Percentiles rank a stretch among this genome's conserved stretches.
phyloP scores from a whole-genome alignment of 2,113 vertebrate species.

The Ondatra zibethicus region DNA sequence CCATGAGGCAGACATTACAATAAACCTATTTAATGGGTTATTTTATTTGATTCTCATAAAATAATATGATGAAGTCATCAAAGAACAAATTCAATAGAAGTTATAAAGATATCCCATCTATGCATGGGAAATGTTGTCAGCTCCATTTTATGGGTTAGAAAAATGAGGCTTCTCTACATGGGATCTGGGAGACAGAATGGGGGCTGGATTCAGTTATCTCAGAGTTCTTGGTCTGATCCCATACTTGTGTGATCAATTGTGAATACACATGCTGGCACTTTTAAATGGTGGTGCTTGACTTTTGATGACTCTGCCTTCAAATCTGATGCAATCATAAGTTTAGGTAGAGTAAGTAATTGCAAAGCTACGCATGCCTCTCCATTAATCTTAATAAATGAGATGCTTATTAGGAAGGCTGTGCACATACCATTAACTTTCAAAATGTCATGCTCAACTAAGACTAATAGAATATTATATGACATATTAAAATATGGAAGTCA shows the following conservation, averaged over 20 bases:
- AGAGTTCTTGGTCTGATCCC: not conserved
- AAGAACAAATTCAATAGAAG: not conserved
- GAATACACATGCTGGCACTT: not conserved
- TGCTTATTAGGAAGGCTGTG: conserved; percentile 58
- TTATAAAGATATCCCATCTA: not conserved
- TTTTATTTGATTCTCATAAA: conserved; percentile 45
- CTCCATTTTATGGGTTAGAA: conserved; percentile 27
- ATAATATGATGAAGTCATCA: not conserved
- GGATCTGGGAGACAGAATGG: not conserved
- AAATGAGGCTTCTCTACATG: not conserved
- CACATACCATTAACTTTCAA: conserved; percentile 52
- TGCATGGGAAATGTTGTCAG: not conserved
- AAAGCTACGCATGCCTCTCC: not conserved
- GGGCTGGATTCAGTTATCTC: not conserved
- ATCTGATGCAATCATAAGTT: conserved; percentile 30
- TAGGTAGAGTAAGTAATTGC: conserved; percentile 39
- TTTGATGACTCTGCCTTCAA: conserved; percentile 38
- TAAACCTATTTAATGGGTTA: not conserved
- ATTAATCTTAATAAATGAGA: conserved; percentile 69
- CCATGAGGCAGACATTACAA: not conserved
- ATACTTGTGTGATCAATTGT: not conserved
- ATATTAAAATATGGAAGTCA: conserved; percentile 44
- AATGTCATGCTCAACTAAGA: conserved; percentile 54
- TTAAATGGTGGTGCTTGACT: conserved; percentile 23
- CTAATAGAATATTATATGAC: conserved; percentile 24